Evolutionary conservation across 1,140 invertebrate genomes (phyloP), one percentile per base, ranked within the genome.

Genomic region (Idris sp.): DNA sequence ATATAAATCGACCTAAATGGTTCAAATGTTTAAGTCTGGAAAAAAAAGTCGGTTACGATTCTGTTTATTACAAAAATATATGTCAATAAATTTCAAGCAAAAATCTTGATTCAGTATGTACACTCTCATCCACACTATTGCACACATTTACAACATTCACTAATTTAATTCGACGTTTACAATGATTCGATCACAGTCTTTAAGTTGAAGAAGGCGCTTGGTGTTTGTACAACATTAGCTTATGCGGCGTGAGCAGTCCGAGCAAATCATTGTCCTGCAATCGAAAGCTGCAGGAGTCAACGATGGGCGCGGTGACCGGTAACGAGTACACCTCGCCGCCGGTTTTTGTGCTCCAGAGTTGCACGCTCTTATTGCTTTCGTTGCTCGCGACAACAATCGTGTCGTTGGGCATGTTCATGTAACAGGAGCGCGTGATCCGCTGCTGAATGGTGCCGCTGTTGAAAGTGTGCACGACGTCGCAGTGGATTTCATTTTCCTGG

Each of bases 301-400:
- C 81, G 7, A 93, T 87, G 0, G 91, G 87, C 46, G 92, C 91
- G 9, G 88, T 86, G 1, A 90, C 88, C 0, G 89, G 88, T 36
- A 94, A 69, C 1, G 84, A 88, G 44, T 90, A 87, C 28, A 91
- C 80, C 5, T 90, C 86, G 48, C 90, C 86, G 0, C 90, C 89
- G 1, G 87, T 90, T 2, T 90, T 87, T 22, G 92, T 80, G 77
- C 92, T 93, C 89, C 94, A 94, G 0, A 95, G 77, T 56, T 88
- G 89, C 16, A 93, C 80, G 14, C 86, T 84, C 3, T 89, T 90
- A 0, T 80, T 88, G 51, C 89, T 90, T 82, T 94, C 92, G 58
- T 92, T 89, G 74, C 92, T 89, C 0, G 91, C 91, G 11, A 91
- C 91, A 0, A 94, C 89, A 69, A 93, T 84, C 0, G 90, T 88